Base-by-base conservation (phyloP, 2,113 vertebrate species). In the Cottus gobio region DNA sequence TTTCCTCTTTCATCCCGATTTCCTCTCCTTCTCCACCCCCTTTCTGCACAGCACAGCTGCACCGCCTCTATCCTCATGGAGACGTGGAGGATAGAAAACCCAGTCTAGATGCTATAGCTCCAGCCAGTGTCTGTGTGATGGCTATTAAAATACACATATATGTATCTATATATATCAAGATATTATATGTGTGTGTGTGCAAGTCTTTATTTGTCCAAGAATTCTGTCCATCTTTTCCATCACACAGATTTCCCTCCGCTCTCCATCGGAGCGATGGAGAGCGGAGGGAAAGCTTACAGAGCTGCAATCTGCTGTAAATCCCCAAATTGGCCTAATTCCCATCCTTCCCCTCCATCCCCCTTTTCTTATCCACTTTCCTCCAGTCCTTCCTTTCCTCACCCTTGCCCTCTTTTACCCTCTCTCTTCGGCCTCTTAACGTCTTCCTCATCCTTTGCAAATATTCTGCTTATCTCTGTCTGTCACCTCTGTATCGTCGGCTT, bases 251-350 rank as follows among this genome's bases (percentile, higher is more conserved):
- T 42, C 44, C 31, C 39, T 28, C 48, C 28, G 34, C 46, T 39
- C 57, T 54, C 46, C 44, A 0, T n/a, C n/a, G n/a, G n/a, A n/a
- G n/a, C n/a, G n/a, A n/a, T n/a, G n/a, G n/a, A n/a, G n/a, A n/a
- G n/a, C n/a, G n/a, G n/a, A n/a, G n/a, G n/a, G n/a, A n/a, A n/a
- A n/a, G 6, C 15, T 36, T 34, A 42, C 76, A 42, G 46, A 15
- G 10, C 58, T 71, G 26, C 36, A 71, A 79, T 57, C 46, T 34
- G 39, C 46, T 34, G 52, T 60, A n/a, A 80, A 72, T 66, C 61
- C 50, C 39, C 28, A 26, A 26, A 54, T 26, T 16, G 22, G 10
- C 31, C 28, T 30, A 62, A 74, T 74, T 54, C 30, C 63, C 31
- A 20, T 39, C 26, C 12, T 11, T 15, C 2, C n/a, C 69, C 26